Base-by-base conservation (phyloP, 2,113 vertebrate species). In the Elephas maximus region DNA sequence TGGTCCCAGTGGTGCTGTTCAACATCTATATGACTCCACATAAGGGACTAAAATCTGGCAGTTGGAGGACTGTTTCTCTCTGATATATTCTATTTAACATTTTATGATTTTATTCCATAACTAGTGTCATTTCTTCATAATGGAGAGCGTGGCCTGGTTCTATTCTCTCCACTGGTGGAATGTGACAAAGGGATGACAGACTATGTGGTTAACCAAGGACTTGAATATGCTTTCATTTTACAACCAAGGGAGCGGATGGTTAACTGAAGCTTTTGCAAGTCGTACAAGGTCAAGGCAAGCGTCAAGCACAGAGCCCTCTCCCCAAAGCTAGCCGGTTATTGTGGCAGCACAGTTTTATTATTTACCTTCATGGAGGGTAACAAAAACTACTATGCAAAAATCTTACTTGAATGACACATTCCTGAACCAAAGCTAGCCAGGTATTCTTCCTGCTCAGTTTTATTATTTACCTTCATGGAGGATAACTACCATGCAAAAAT, bases 61-160 rank as follows among this genome's bases (percentile, higher is more conserved):
- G 21, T 57, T 86, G 71, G 91, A 94, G 20, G 77, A 67, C 8
- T 91, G 51, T 30, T 93, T 88, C 23, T 93, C 84, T 91, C 57
- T 62, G 78, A 48, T 41, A 86, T 74, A 71, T 89, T 94, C 53
- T 85, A 86, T 45, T 91, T 94, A 91, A 67, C n/a, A 96, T 94
- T 95, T 96, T 77, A 90, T 85, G 45, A 77, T 69, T 93, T 90
- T 84, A 90, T 20, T 90, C 37, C 12, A n/a, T 89, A 95, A 76
- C 67, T 37, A 82, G 15, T 44, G 6, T 76, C 41, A 95, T 94
- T 45, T 83, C 26, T 73, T 93, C 81, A 92, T n/a, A 90, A 78
- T 71, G 33, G 48, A 78, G 71, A 88, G 37, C 9, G 79, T 91
- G 74, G 76, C 37, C 79, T 88, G n/a, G 1, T 69, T 95, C 65